A percentile compares a stretch with the other conserved stretches of the same genome.
These are phyloP conservation scores for Natator depressus DNA, from an alignment of 2,113 vertebrate species.

Conservation along the genomic window DNA sequence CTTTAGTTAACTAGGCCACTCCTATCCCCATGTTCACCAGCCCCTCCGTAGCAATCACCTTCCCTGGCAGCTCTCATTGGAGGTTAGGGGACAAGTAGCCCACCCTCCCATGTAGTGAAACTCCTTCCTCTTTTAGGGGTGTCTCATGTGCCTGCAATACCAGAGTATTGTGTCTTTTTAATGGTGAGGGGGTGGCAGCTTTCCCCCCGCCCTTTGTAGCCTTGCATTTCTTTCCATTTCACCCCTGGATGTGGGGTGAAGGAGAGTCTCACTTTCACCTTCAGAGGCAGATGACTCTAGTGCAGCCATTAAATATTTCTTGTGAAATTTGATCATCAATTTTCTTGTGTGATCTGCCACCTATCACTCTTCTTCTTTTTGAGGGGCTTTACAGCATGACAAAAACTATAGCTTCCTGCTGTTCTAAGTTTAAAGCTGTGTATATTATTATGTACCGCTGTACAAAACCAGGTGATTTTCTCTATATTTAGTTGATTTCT, in stretches of 20 bases:
- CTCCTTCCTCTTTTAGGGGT: not conserved
- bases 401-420: not conserved
- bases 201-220: not conserved
- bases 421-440: not conserved
- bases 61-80: not conserved
- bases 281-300: not conserved
- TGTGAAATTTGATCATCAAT: conserved; percentile 51
- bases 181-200: not conserved
- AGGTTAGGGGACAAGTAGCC: not conserved
- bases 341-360: conserved; percentile 32
- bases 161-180: not conserved
- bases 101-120: not conserved
- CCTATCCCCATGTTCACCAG: not conserved
- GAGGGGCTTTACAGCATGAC: not conserved
- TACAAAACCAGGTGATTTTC: not conserved
- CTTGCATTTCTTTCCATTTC: not conserved
- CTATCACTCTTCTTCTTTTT: not conserved
- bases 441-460: not conserved
- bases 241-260: not conserved
- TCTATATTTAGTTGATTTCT: conserved; percentile 44
- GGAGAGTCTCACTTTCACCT: not conserved
- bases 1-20: not conserved
- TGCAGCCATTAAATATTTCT: not conserved
- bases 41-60: not conserved
- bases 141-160: not conserved